Evolutionary conservation across 2,888 invertebrate genomes (phyloP), one percentile per base, ranked within the genome.

Genomic region (Bedellia somnulentella): DNA sequence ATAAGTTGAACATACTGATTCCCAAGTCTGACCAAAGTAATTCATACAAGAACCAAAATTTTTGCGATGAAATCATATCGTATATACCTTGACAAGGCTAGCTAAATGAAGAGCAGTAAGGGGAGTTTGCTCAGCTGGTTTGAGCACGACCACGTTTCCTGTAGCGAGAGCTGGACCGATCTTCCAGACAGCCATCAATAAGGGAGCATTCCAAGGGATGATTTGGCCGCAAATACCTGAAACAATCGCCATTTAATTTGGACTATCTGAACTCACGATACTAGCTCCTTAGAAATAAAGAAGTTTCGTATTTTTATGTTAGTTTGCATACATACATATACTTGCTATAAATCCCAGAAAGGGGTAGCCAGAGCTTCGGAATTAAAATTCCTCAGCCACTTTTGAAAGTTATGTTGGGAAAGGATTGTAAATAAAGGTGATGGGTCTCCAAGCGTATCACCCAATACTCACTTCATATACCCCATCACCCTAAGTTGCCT

Each of bases 111-210:
- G 68, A 0, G 95, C 93, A 0, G 93, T 89, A 26, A 96, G 64
- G 0, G 93, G 89, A 0, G 95, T 96, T 61, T 95, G 95, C 56
- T 97, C 95, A 0, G 96, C 95, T 1, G 94, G 90, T 60, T 96
- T 96, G 39, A 95, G 76, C 1, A 95, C 82, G 10, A 92, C 80
- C 0, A 89, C 89, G 49, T 93, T 84, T 42, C 86, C 88, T 67
- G 15, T 4, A 31, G 86, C 82, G 28, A 88, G 52, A 1, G 87
- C 87, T 1, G 87, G 84, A 3, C 73, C 87, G 13, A 95, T 76
- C 68, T 97, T 97, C 89, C 89, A 92, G 2, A 89, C 81, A 64
- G 89, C 85, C 91, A 97, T 93, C 36, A 92, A 49, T 16, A 89
- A 49, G 0, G 91, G 93, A 42, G 86, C 93, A 55, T 93, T 93